These are phyloP conservation scores for Julus scanicus DNA, from an alignment of 2,888 invertebrate species.

Conservation along the genomic window DNA sequence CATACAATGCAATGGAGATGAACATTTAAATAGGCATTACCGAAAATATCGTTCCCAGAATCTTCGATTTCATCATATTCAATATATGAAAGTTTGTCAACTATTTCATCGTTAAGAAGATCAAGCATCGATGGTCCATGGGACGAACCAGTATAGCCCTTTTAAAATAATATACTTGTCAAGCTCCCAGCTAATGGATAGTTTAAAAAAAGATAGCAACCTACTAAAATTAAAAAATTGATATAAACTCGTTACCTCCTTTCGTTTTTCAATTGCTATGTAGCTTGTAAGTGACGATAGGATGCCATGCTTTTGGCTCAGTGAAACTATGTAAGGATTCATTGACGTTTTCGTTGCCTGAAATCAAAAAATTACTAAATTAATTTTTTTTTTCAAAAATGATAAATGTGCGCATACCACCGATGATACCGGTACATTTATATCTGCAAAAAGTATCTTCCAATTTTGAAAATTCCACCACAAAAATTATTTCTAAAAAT, in stretches of 20 bases:
- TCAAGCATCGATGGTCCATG: background rate
- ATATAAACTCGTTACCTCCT: slow-evolving; percentile 11
- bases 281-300: slow-evolving; percentile 54
- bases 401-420: too few relatives aligned
- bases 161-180: background rate
- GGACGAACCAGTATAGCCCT: background rate
- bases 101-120: background rate
- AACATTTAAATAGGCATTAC: background rate
- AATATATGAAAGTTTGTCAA: slow-evolving; percentile 2
- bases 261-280: slow-evolving; percentile 56
- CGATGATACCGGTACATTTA: too few relatives aligned
- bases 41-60: background rate
- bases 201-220: background rate
- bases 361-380: background rate
- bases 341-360: slow-evolving; percentile 48
- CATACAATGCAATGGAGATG: too few relatives aligned
- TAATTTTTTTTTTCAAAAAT: background rate
- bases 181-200: background rate
- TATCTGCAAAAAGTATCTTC: too few relatives aligned
- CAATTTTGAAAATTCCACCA: too few relatives aligned
- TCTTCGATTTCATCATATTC: background rate
- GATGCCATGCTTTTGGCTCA: slow-evolving; percentile 51
- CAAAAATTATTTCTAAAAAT: too few relatives aligned
- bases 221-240: background rate
- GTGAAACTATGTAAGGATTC: slow-evolving; percentile 48